phyloP scores from a whole-genome alignment of 30 jellyfish, hydroid and myxozoan genomes.

The Cassiopea xamachana region DNA sequence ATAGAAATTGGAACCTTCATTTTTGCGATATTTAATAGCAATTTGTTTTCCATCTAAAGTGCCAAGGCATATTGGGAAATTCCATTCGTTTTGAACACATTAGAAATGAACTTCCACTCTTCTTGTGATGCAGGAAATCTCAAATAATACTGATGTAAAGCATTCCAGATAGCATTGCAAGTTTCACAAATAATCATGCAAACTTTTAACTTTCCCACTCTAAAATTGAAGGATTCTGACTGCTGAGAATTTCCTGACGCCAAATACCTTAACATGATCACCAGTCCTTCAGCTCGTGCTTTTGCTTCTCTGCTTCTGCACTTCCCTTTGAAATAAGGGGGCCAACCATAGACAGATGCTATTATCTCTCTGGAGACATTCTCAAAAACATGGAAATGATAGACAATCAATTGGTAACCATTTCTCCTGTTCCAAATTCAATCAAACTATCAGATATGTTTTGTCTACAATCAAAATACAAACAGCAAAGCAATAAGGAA shows the following conservation, averaged over 20 bases:
- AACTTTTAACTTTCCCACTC: conserved; percentile 58
- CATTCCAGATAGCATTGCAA: conserved; percentile 53
- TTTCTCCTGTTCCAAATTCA: neutral
- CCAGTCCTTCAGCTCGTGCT: conserved; percentile 51
- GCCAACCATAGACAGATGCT: conserved; percentile 53
- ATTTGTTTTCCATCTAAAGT: conserved; percentile 81
- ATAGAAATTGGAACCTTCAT: conserved; percentile 61
- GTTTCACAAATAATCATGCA: conserved; percentile 60
- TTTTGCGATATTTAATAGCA: conserved; percentile 67
- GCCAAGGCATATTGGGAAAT: conserved; percentile 75
- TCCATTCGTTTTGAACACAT: conserved; percentile 61
- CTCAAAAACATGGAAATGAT: conserved; percentile 17
- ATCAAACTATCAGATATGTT: neutral
- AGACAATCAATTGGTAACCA: neutral
- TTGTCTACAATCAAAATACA: neutral
- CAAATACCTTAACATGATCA: conserved; percentile 61
- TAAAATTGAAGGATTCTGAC: conserved; percentile 40
- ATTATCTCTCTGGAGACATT: conserved; percentile 71
- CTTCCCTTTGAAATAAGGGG: conserved; percentile 45
- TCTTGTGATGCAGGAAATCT: conserved; percentile 48
- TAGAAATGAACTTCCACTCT: conserved; percentile 70
- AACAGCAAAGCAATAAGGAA: neutral
- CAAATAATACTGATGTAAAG: conserved; percentile 10
- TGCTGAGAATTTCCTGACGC: conserved; percentile 74
- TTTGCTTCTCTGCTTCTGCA: conserved; percentile 21